Percentiles rank a stretch among this genome's conserved stretches.
phyloP scores from a whole-genome alignment of 2,113 vertebrate genomes.

The Holacanthus passer region DNA sequence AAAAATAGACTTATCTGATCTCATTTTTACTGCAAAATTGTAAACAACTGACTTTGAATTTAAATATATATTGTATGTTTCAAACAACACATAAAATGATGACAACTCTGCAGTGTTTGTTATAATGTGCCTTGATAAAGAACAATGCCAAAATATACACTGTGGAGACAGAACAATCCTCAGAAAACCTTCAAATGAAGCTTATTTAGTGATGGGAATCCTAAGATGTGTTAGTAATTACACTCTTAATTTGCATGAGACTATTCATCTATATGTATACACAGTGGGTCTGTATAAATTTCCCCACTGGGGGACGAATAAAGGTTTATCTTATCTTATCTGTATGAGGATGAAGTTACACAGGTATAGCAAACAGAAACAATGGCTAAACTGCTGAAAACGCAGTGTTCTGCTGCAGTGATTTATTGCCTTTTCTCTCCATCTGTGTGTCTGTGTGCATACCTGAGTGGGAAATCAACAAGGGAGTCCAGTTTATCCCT shows the following conservation, averaged over 20 bases:
- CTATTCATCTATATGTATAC: neutral
- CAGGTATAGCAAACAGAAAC: neutral
- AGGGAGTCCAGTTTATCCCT: slow-evolving; percentile 98
- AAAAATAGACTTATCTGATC: too few relatives aligned
- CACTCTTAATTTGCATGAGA: neutral
- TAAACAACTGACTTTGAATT: too few relatives aligned
- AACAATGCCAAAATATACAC: neutral
- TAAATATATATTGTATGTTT: too few relatives aligned
- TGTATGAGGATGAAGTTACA: neutral
- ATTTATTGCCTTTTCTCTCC: neutral
- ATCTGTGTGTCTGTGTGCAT: neutral
- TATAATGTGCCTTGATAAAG: neutral
- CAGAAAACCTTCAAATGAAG: neutral
- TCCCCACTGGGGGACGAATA: too few relatives aligned
- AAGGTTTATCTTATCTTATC: too few relatives aligned
- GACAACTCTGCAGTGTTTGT: neutral
- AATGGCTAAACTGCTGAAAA: slow-evolving; percentile 5
- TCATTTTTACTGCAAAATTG: too few relatives aligned
- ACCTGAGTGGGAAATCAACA: slow-evolving; percentile 92
- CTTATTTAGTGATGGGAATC: neutral
- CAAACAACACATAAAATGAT: too few relatives aligned
- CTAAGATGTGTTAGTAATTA: neutral
- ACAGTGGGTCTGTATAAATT: neutral
- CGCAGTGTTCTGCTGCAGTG: neutral
- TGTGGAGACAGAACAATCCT: neutral